Conservation (phyloP, 2,888 invertebrate species). For the Hyalella azteca region DNA sequence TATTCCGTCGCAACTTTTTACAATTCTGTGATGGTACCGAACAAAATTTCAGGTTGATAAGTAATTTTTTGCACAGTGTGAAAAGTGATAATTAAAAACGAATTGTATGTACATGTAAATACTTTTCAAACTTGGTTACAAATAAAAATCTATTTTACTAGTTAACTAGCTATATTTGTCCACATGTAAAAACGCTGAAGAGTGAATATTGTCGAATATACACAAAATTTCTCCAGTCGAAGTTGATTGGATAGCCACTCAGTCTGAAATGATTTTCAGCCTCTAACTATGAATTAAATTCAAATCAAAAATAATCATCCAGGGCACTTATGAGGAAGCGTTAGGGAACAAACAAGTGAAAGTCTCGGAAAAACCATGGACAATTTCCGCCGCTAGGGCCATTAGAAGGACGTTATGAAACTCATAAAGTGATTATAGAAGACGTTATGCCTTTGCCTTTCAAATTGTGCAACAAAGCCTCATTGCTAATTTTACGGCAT, state of each 20-base stretch:
- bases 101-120: too few species aligned
- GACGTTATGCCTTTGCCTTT: background rate
- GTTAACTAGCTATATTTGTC: background rate
- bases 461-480: background rate
- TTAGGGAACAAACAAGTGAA: too few species aligned
- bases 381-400: background rate
- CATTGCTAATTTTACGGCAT: background rate
- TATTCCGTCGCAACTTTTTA: too few species aligned
- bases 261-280: background rate
- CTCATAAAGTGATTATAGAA: background rate
- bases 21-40: too few species aligned
- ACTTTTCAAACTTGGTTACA: background rate
- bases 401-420: slow-evolving; percentile 16
- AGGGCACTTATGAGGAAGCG: too few species aligned
- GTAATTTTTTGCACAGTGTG: too few species aligned
- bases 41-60: too few species aligned
- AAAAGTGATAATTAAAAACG: too few species aligned
- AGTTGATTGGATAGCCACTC: background rate
- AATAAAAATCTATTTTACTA: background rate
- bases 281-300: too few species aligned
- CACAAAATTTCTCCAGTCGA: background rate
- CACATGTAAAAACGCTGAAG: background rate
- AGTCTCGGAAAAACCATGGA: background rate
- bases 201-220: background rate
- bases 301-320: too few species aligned